Conservation (phyloP, 1,140 invertebrate species). For the Oreohelix idahoensis region DNA sequence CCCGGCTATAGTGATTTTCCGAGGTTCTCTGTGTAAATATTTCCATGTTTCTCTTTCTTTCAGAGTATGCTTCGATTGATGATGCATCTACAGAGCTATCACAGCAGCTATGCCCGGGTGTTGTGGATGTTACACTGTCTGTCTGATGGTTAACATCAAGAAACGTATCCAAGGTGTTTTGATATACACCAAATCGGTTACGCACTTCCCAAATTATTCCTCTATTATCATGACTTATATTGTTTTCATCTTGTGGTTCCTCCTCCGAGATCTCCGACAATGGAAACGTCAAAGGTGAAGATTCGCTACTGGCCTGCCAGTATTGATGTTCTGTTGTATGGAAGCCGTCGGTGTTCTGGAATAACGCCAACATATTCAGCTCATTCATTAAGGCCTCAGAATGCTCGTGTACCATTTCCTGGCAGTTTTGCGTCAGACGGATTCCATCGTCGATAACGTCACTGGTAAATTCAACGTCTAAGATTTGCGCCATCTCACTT, state of each 20-base stretch:
- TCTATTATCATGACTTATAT: background rate
- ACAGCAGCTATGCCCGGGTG: background rate
- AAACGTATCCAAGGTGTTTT: background rate
- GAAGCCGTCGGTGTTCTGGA: background rate
- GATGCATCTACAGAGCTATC: too few species aligned
- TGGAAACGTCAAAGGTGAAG: background rate
- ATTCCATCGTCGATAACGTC: background rate
- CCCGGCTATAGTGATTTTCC: background rate
- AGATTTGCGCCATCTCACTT: background rate
- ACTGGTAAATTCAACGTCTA: background rate
- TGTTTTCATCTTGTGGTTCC: slow-evolving; percentile 6
- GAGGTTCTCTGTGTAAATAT: background rate
- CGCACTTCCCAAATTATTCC: background rate
- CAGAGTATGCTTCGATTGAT: background rate
- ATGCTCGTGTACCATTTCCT: background rate
- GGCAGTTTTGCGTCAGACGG: background rate
- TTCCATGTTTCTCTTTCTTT: background rate
- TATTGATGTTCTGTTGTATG: background rate
- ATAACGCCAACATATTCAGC: background rate
- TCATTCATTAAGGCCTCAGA: background rate
- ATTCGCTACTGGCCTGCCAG: background rate
- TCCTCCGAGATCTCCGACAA: slow-evolving; percentile 22
- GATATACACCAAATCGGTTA: background rate
- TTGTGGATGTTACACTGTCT: background rate
- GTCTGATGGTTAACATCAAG: too few species aligned